A percentile compares a stretch with the other conserved stretches of the same genome.
These are phyloP conservation scores for Mimumesa dahlbomi DNA, from an alignment of 2,888 invertebrate genomes.

Conservation along the genomic window DNA sequence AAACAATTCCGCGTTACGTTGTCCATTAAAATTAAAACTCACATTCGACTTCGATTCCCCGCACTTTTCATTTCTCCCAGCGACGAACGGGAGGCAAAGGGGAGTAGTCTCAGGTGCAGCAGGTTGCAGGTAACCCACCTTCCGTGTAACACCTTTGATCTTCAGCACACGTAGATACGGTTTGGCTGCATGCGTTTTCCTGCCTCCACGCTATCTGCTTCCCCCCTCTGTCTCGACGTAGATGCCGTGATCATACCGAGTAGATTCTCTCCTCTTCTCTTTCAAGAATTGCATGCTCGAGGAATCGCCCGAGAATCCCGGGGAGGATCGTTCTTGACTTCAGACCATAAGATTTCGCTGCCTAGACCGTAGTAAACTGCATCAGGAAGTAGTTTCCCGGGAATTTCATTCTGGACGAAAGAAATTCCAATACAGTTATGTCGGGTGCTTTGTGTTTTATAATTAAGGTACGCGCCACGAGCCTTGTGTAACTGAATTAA, in stretches of 20 bases:
- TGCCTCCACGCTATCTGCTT: not conserved
- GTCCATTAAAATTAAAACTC: too few species aligned
- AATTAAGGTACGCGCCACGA: not conserved
- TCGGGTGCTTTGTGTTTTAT: slow-evolving; percentile 2
- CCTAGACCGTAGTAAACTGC: slow-evolving; percentile 35
- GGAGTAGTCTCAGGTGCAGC: slow-evolving; percentile 19
- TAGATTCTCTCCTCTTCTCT: slow-evolving; percentile 52
- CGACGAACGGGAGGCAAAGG: not conserved
- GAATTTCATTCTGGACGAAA: slow-evolving; percentile 40
- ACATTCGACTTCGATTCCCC: too few species aligned
- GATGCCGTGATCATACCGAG: slow-evolving; percentile 21
- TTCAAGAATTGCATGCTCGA: slow-evolving; percentile 60
- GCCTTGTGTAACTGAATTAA: slow-evolving; percentile 1
- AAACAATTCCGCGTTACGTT: too few species aligned
- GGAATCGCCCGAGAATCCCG: slow-evolving; percentile 49
- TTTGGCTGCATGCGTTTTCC: slow-evolving; percentile 10
- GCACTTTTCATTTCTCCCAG: too few species aligned
- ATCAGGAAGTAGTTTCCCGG: slow-evolving; percentile 46
- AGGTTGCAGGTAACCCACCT: slow-evolving; percentile 25
- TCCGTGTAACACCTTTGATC: slow-evolving; percentile 45
- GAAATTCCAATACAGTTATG: slow-evolving; percentile 17
- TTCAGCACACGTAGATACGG: slow-evolving; percentile 23
- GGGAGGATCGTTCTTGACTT: slow-evolving; percentile 37
- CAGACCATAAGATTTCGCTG: slow-evolving; percentile 32
- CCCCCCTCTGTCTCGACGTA: not conserved